phyloP scores from a whole-genome alignment of 2,113 vertebrate genomes.

The Perccottus glenii region DNA sequence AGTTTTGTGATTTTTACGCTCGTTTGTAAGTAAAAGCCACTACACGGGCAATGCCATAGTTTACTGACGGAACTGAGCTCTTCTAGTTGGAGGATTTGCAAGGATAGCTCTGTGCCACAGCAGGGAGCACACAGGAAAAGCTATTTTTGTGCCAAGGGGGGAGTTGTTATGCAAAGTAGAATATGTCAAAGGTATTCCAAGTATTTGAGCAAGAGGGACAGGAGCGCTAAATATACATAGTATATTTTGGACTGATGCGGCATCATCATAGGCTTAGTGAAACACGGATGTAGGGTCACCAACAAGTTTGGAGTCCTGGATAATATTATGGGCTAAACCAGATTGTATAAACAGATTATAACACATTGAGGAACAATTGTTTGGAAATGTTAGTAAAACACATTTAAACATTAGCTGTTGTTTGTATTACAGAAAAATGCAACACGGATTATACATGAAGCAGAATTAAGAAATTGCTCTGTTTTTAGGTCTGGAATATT shows the following conservation, averaged over 20 bases:
- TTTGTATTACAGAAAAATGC: no score
- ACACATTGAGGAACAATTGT: no score
- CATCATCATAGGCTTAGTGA: constrained; percentile 15
- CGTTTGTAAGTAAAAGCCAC: constrained; percentile 87
- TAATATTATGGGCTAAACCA: not conserved
- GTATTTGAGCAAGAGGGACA: constrained; percentile 56
- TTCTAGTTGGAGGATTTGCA: constrained; percentile 17
- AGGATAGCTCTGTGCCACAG: constrained; percentile 13
- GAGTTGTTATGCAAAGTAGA: constrained; percentile 69
- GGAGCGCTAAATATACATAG: constrained; percentile 68
- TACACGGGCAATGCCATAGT: not conserved
- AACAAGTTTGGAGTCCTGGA: constrained; percentile 6
- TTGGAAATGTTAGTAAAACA: no score
- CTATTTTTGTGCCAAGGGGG: constrained; percentile 67
- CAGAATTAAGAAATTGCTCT: no score
- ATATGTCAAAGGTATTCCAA: constrained; percentile 62
- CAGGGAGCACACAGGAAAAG: constrained; percentile 35
- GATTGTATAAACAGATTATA: no score
- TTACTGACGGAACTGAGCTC: no score
- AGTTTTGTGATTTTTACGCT: constrained; percentile 98
- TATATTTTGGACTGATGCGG: constrained; percentile 41
- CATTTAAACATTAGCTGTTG: no score
- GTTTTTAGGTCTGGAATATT: no score
- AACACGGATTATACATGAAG: no score
- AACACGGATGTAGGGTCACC: constrained; percentile 25